Evolutionary conservation across 2,888 invertebrate genomes (phyloP).

Genomic region (Apotomis turbidana): DNA sequence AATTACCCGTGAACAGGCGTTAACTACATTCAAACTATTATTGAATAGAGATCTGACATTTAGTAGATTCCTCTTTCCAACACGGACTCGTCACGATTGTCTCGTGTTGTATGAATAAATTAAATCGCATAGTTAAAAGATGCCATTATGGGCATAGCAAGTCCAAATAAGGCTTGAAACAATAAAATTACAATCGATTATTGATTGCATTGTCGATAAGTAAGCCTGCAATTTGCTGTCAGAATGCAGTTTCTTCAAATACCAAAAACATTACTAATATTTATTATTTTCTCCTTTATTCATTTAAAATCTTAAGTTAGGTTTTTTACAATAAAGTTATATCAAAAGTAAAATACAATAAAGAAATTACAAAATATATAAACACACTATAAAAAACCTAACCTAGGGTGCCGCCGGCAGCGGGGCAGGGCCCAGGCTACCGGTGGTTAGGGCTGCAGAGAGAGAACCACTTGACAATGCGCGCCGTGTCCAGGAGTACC

Average conservation of each 20-base stretch:
- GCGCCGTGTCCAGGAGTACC: too few species aligned
- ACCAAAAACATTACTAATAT: constrained; percentile 16
- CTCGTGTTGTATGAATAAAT: constrained; percentile 49
- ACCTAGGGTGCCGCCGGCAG: too few species aligned
- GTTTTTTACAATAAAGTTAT: too few species aligned
- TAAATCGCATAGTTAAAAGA: constrained; percentile 47
- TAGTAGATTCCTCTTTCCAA: constrained; percentile 42
- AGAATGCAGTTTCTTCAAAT: constrained; percentile 16
- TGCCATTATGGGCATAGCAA: constrained; percentile 50
- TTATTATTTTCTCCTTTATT: too few species aligned
- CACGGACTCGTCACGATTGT: constrained; percentile 49
- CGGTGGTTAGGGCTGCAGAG: too few species aligned
- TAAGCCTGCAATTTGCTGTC: constrained; percentile 26
- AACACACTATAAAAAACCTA: too few species aligned
- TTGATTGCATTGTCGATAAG: constrained; percentile 37
- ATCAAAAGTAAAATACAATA: too few species aligned
- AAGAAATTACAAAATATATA: too few species aligned
- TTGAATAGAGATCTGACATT: constrained; percentile 45
- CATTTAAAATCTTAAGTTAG: too few species aligned
- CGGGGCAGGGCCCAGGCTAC: too few species aligned
- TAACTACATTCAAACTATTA: constrained; percentile 30
- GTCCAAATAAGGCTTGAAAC: constrained; percentile 48
- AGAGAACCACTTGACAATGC: too few species aligned
- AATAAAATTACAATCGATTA: constrained; percentile 54
- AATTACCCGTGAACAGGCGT: constrained; percentile 35